Percentiles rank a stretch among this genome's conserved stretches.
Conservation (phyloP, 2,888 invertebrate genomes). For the Coecobrya sp. region DNA sequence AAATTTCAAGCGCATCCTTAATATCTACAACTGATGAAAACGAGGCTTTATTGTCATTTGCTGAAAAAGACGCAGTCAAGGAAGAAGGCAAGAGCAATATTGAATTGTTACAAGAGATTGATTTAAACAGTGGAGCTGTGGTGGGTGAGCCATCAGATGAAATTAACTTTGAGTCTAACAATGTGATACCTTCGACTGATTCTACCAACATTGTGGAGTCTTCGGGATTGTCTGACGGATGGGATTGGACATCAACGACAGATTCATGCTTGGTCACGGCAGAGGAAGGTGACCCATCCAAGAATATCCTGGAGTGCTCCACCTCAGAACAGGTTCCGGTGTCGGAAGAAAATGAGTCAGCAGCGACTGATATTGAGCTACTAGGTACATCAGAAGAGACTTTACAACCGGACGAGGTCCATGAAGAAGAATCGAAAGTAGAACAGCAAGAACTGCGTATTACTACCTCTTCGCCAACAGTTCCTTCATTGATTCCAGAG, state of each 20-base stretch:
- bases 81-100: constrained; percentile 41
- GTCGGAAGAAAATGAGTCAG: neutral
- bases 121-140: constrained; percentile 28
- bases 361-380: neutral
- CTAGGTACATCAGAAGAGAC: neutral
- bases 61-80: neutral
- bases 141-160: neutral
- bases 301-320: neutral
- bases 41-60: neutral
- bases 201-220: constrained; percentile 51
- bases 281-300: neutral
- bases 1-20: neutral
- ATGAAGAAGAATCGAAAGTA: neutral
- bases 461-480: neutral
- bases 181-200: constrained; percentile 63
- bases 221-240: constrained; percentile 68
- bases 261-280: constrained; percentile 38
- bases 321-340: neutral
- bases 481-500: too few species aligned
- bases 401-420: neutral
- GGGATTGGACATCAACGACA: constrained; percentile 72
- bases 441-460: neutral
- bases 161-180: constrained; percentile 3
- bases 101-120: constrained; percentile 74
- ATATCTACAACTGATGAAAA: neutral